These are phyloP conservation scores for Pagetopsis macropterus DNA, from an alignment of 2,797 vertebrate species.

Conservation along the genomic window DNA sequence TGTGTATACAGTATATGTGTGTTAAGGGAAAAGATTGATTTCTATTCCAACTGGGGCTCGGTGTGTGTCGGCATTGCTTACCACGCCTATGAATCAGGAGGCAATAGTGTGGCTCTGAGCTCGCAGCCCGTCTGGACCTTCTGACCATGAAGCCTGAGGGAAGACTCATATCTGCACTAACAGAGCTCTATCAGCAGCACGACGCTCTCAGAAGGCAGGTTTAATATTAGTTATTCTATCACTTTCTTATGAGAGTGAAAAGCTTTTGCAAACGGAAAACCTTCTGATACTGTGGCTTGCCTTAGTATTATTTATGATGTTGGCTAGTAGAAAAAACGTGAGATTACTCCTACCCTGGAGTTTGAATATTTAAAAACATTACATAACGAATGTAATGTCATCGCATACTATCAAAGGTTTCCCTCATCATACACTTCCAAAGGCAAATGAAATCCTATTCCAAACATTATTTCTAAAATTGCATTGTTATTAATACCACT, in stretches of 20 bases:
- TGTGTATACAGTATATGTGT: constrained; percentile 14
- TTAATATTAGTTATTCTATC: not conserved
- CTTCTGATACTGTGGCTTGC: not conserved
- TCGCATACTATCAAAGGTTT: not conserved
- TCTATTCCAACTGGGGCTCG: constrained; percentile 62
- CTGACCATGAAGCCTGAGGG: constrained; percentile 34
- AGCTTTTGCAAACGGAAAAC: not conserved
- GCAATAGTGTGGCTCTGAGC: constrained; percentile 57
- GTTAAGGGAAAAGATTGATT: constrained; percentile 69
- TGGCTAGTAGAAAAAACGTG: not conserved
- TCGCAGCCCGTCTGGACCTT: constrained; percentile 41
- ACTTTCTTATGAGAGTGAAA: not conserved
- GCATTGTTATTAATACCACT: too few relatives aligned
- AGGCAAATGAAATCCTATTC: too few relatives aligned
- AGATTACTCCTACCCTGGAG: not conserved
- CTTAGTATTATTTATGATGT: not conserved
- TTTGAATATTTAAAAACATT: not conserved
- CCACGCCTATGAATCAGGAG: constrained; percentile 71
- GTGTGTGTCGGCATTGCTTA: constrained; percentile 69
- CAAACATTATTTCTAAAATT: too few relatives aligned
- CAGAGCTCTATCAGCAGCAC: constrained; percentile 39
- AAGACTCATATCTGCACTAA: constrained; percentile 42
- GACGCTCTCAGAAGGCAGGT: constrained; percentile 6
- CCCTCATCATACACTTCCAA: not conserved
- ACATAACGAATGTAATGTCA: not conserved